phyloP scores from a whole-genome alignment of 2,888 invertebrate genomes.

The Dorcus hopei region DNA sequence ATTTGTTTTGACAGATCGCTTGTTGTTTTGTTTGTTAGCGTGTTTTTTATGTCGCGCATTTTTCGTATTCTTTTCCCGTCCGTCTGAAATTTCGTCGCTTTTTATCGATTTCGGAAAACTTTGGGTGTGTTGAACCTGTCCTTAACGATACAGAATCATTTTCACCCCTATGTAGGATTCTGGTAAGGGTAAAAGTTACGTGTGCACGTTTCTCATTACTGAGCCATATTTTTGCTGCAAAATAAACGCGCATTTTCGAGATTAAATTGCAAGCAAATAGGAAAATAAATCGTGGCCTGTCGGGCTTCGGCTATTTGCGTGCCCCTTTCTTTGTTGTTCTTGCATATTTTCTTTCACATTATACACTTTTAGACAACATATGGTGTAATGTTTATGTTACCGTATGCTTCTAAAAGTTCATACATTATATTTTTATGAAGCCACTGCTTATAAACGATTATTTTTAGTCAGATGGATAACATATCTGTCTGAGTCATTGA shows the following conservation, averaged over 20 bases:
- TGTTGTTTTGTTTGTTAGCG: neutral
- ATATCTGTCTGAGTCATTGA: too few relatives aligned
- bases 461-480: too few relatives aligned
- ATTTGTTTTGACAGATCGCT: too few relatives aligned
- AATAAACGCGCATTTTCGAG: too few relatives aligned
- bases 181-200: conserved; percentile 32
- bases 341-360: conserved; percentile 1
- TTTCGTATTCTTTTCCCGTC: too few relatives aligned
- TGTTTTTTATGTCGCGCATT: conserved; percentile 8
- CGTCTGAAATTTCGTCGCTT: conserved; percentile 25
- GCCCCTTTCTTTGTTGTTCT: conserved; percentile 17
- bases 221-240: too few relatives aligned
- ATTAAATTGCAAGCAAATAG: neutral
- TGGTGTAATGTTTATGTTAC: conserved; percentile 26
- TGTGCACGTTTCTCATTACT: neutral
- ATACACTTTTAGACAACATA: conserved; percentile 22
- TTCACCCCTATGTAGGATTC: conserved; percentile 26
- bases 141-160: conserved; percentile 20
- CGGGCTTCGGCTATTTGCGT: conserved; percentile 1
- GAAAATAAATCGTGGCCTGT: conserved; percentile 1
- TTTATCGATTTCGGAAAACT: conserved; percentile 44
- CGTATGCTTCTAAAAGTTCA: neutral
- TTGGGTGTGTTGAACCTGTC: conserved; percentile 47
- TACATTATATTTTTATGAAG: too few relatives aligned
- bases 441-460: too few relatives aligned